Evolutionary conservation across 1,140 invertebrate species (phyloP).

Genomic region (Bombus confusus): DNA sequence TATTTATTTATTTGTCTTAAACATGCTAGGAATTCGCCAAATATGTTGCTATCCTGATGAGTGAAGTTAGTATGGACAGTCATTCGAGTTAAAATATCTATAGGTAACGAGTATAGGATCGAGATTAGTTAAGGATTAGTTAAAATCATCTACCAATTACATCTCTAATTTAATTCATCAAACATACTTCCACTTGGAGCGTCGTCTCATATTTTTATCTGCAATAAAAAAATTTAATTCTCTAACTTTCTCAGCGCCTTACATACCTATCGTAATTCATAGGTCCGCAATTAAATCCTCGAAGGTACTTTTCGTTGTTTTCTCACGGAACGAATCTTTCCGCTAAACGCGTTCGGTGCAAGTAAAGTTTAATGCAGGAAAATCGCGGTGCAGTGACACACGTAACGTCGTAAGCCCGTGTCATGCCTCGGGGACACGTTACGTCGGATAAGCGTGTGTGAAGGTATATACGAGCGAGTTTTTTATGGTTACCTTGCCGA

Average conservation of each 20-base stretch:
- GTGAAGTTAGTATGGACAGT: too few species aligned
- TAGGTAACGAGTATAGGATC: too few species aligned
- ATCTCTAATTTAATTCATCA: too few species aligned
- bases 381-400: background rate
- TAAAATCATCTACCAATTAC: too few species aligned
- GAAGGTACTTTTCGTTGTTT: background rate
- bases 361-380: constrained; percentile 42
- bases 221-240: background rate
- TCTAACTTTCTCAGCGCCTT: background rate
- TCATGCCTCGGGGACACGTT: background rate
- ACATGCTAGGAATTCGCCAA: too few species aligned
- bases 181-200: too few species aligned
- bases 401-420: background rate
- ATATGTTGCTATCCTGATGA: too few species aligned
- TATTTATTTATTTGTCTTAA: too few species aligned
- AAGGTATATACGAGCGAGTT: constrained; percentile 10
- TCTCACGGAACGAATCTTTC: background rate
- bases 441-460: background rate
- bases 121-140: too few species aligned
- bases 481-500: constrained; percentile 44
- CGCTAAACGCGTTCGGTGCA: background rate
- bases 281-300: constrained; percentile 1
- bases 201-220: background rate
- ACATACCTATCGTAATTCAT: background rate
- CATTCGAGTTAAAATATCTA: too few species aligned